Evolutionary conservation across 1,140 invertebrate genomes (phyloP), one percentile per base, ranked within the genome.

Genomic region (Ips typographus): DNA sequence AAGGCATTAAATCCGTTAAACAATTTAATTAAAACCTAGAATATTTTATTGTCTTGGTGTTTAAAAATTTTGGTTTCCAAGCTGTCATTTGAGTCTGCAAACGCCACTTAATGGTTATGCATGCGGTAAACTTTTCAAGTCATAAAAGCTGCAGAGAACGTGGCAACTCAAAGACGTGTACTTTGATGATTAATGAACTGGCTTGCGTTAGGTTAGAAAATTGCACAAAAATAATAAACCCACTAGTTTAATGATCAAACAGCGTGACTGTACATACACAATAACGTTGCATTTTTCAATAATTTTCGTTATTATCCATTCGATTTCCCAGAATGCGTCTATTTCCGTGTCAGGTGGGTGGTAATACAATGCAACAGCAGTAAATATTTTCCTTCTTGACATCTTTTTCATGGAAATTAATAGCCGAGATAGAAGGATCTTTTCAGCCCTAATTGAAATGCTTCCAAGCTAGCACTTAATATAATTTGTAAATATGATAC

Each of bases 11-110:
- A 49, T 49, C 22, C 44, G 1, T 49, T 49, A 49, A 49, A 49
- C 44, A 49, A 49, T 49, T 49, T 49, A 49, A 49, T 49, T 49
- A 49, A 49, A 49, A 49, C 44, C 44, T 6, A 49, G 44, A 49
- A 6, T 49, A 49, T 49, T 49, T 49, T 22, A 49, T 49, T 49
- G 44, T 22, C 44, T 49, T 49, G 22, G 6, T 6, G 22, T 8
- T 8, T 22, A 49, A 49, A 49, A 49, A 49, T 49, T 8, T 49
- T 49, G 44, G 7, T 22, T 49, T 49, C 7, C 6, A 6, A 49
- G 3, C 44, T 49, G 6, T 49, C 22, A 22, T 22, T 49, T 22
- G 44, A 49, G 44, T 8, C 22, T 49, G 7, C 7, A 49, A 49
- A 8, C 22, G 44, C 44, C 22, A 8, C 22, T 49, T 49, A 49